Base-by-base conservation (phyloP, 1,140 invertebrate genomes). In the Carposina sasakii region DNA sequence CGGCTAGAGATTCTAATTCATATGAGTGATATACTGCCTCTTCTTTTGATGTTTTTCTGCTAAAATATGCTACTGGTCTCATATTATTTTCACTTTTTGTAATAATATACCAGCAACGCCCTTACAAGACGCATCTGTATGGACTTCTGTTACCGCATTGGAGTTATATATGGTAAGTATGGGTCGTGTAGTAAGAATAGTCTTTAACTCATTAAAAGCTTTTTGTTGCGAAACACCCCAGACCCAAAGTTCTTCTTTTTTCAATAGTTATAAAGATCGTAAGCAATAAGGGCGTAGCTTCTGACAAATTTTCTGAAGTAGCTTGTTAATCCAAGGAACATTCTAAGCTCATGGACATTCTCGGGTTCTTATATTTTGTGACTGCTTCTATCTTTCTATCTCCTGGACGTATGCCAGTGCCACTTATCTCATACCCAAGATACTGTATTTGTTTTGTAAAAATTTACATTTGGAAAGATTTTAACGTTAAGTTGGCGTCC, bases 11-110 rank as follows among this genome's bases (percentile, higher is more conserved):
- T 13, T 30, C 28, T 13, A 30, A 30, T 30, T 30, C 28, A 30
- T 30, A 30, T 13, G 28, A 30, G 51, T 75, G 73, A 47, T 81
- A 78, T 30, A 60, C 56, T 8, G 50, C 16, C 48, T 77, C 63
- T 26, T 41, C 47, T 1, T 30, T 30, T 2, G 28, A 30, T n/a
- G 28, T 30, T 13, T 30, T 30, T 30, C 28, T 30, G 15, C 28
- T 30, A 30, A 30, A 30, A 30, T 30, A 30, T 2, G 28, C 28
- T 10, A 30, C 28, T 30, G 28, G 28, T 30, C 15, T 30, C 12
- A 34, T 23, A 24, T 61, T 54, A 60, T 59, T 46, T 2, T 45
- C 30, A 28, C 26, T 30, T 36, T 13, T 8, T 30, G 28, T 1
- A 30, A 13, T 30, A 30, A 30, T n/a, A 30, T 30, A 30, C 28